Conservation (phyloP, 2,797 vertebrate species). For the Paguma larvata region DNA sequence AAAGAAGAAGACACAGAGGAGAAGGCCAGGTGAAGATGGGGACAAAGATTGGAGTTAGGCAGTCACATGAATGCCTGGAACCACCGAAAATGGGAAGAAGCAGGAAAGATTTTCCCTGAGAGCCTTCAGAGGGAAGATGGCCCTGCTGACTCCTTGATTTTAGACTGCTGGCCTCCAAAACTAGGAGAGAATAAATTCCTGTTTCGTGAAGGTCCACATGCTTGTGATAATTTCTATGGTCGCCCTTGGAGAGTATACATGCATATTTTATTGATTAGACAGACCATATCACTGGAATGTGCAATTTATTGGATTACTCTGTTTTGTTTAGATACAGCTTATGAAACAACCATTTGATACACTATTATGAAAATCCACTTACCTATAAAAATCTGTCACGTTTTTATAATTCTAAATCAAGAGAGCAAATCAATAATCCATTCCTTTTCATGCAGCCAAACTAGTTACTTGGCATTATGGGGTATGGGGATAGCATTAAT, state of each 20-base stretch:
- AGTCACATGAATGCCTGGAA: too few species aligned
- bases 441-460: background rate
- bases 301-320: background rate
- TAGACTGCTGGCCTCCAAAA: background rate
- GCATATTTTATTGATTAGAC: background rate
- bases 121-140: background rate
- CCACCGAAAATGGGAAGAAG: background rate
- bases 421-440: background rate
- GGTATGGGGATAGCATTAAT: background rate
- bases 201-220: background rate
- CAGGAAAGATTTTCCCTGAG: background rate
- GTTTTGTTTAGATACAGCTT: background rate
- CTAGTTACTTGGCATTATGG: background rate
- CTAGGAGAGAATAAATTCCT: background rate
- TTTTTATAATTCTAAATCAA: background rate
- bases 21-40: background rate
- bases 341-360: background rate
- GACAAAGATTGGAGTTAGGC: background rate
- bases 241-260: background rate
- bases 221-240: background rate
- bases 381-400: background rate
- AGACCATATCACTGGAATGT: background rate
- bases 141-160: background rate
- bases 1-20: background rate
- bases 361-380: background rate